These are phyloP conservation scores for Vombatus ursinus DNA, from an alignment of 2,113 vertebrate species.

Conservation along the genomic window DNA sequence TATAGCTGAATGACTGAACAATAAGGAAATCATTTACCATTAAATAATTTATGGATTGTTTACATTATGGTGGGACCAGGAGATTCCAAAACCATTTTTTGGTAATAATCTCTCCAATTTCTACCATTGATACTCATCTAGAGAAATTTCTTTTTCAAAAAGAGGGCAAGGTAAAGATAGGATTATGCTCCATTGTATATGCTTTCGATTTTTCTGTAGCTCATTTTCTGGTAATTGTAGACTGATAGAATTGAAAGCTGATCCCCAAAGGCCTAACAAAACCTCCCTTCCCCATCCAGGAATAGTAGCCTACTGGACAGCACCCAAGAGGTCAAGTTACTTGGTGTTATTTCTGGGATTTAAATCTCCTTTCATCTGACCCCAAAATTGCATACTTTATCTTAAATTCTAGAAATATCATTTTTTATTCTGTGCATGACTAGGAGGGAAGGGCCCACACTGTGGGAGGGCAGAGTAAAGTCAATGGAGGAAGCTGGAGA, in stretches of 20 bases:
- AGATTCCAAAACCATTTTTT: not conserved
- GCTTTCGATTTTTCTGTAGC: not conserved
- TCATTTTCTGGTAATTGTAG: not conserved
- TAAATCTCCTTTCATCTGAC: not conserved
- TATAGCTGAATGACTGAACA: too few species aligned
- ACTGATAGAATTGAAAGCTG: not conserved
- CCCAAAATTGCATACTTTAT: not conserved
- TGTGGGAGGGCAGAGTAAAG: not conserved
- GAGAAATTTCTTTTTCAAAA: not conserved
- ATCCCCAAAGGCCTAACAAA: not conserved
- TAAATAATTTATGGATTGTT: not conserved
- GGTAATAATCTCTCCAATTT: not conserved
- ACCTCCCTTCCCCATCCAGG: not conserved
- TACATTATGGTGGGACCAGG: not conserved
- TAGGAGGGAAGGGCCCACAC: not conserved
- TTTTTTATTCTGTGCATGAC: not conserved
- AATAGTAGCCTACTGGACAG: not conserved
- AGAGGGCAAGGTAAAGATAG: constrained; percentile 11
- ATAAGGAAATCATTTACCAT: not conserved
- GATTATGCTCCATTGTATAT: not conserved
- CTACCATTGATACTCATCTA: not conserved
- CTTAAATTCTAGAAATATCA: not conserved
- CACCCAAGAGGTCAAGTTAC: not conserved
- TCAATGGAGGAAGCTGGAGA: not conserved
- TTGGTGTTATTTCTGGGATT: not conserved